Percentiles rank a stretch among this genome's conserved stretches.
Evolutionary conservation across 2,888 invertebrate species (phyloP).

Genomic region (Lysandra coridon): DNA sequence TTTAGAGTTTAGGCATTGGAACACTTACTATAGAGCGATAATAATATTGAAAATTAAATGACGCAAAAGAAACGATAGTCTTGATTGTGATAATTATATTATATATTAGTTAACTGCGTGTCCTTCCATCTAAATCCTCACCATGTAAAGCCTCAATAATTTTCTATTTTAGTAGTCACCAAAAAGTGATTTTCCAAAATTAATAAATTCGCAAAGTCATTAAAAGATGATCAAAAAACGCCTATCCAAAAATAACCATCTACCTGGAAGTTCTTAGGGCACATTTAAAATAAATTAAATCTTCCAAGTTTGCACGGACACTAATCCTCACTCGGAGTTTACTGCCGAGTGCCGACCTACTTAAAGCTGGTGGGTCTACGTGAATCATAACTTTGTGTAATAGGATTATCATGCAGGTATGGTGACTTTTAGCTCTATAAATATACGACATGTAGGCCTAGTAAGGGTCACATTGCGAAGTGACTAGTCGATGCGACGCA

Average conservation of each 20-base stretch:
- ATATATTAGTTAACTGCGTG: too few species aligned
- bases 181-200: neutral
- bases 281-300: slow-evolving; percentile 26
- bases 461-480: too few species aligned
- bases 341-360: slow-evolving; percentile 21
- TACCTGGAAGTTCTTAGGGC: slow-evolving; percentile 10
- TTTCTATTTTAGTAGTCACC: neutral
- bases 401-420: slow-evolving; percentile 22
- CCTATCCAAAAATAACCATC: slow-evolving; percentile 4
- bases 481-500: too few species aligned
- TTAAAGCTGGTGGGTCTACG: neutral
- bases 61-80: too few species aligned
- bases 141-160: too few species aligned
- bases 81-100: too few species aligned
- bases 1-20: neutral
- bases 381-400: slow-evolving; percentile 11
- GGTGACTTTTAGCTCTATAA: neutral
- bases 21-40: too few species aligned
- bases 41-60: too few species aligned
- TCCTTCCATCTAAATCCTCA: too few species aligned
- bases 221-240: slow-evolving; percentile 15
- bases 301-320: slow-evolving; percentile 9
- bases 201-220: neutral
- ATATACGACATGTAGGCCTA: neutral
- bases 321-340: slow-evolving; percentile 8